Base-by-base conservation (phyloP, 2,797 vertebrate species). In the Muraenolepis orangiensis region DNA sequence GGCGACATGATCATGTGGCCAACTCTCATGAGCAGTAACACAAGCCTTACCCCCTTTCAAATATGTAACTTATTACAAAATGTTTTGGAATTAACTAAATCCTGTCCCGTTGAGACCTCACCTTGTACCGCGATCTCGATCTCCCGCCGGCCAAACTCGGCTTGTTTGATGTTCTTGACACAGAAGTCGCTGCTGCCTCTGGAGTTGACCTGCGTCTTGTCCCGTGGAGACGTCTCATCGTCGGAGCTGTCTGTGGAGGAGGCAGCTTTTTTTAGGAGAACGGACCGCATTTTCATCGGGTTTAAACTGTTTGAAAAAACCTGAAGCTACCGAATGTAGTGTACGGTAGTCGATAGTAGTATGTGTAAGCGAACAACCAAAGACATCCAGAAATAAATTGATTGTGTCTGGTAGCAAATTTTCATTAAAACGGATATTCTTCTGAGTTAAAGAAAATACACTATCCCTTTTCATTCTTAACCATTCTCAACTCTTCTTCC, bases 91-190 rank as follows among this genome's bases (percentile, higher is more conserved):
- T 64, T 3, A 10, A 10, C 2, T 64, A 26, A 64, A 26, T 64
- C 57, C 23, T 64, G 6, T 3, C 23, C 57, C 2, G 23, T 26
- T 26, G 23, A n/a, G 57, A 23, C 57, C 23, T 74, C 30, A 98
- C 97, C 97, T 95, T 98, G 97, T 67, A 96, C 96, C 0, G 97
- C 97, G 0, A 98, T 98, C 91, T 98, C 97, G 10, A 98, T 97
- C 89, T 98, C 97, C 70, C 97, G 93, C 72, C 97, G 93, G 70
- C 97, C 97, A 42, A 98, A 98, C 84, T 98, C 97, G 0, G 95
- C 94, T 88, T 98, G 97, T 72, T 98, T 98, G 89, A 98, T 96
- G 89, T 95, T 97, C 94, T 98, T 98, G 84, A 98, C 95, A 4
- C 97, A 98, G 92, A 98, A 98, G 81, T 98, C 96, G 79, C 92